These are phyloP conservation scores for Phasia obesa DNA, from an alignment of 2,888 invertebrate genomes.

Conservation along the genomic window DNA sequence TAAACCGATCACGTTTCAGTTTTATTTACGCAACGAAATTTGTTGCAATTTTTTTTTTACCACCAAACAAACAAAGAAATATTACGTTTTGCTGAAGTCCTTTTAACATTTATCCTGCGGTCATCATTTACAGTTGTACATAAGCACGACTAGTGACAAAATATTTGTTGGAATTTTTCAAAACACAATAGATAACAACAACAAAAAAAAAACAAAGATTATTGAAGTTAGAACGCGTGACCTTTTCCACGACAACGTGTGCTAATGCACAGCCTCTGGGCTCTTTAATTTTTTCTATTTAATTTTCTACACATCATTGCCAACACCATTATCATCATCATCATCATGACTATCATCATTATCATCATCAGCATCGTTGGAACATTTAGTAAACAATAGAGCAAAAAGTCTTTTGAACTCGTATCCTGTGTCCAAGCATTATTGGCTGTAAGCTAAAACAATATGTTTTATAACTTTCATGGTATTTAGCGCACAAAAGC, in stretches of 20 bases:
- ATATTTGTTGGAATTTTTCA: slow-evolving; percentile 17
- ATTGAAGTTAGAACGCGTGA: slow-evolving; percentile 57
- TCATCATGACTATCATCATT: neutral
- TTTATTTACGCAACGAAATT: slow-evolving; percentile 22
- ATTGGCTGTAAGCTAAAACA: slow-evolving; percentile 39
- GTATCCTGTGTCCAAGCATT: slow-evolving; percentile 29
- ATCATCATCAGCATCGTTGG: neutral
- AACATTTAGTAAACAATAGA: slow-evolving; percentile 14
- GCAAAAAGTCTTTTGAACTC: slow-evolving; percentile 18
- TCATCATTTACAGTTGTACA: neutral
- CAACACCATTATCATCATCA: slow-evolving; percentile 7
- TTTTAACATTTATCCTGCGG: slow-evolving; percentile 9
- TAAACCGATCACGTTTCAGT: slow-evolving; percentile 8
- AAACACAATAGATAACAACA: slow-evolving; percentile 7
- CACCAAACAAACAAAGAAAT: neutral
- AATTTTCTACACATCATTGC: slow-evolving; percentile 38
- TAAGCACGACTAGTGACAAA: slow-evolving; percentile 8
- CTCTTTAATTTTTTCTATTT: slow-evolving; percentile 47
- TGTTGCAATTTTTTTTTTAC: neutral
- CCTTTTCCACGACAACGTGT: slow-evolving; percentile 57
- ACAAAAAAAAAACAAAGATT: slow-evolving; percentile 25
- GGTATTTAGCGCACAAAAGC: slow-evolving; percentile 28
- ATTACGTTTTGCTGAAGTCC: neutral
- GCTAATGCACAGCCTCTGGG: slow-evolving; percentile 49
- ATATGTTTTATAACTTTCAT: slow-evolving; percentile 34